These are phyloP conservation scores for Chalcosyrphus nemorum DNA, from an alignment of 2,888 invertebrate genomes.

Conservation along the genomic window DNA sequence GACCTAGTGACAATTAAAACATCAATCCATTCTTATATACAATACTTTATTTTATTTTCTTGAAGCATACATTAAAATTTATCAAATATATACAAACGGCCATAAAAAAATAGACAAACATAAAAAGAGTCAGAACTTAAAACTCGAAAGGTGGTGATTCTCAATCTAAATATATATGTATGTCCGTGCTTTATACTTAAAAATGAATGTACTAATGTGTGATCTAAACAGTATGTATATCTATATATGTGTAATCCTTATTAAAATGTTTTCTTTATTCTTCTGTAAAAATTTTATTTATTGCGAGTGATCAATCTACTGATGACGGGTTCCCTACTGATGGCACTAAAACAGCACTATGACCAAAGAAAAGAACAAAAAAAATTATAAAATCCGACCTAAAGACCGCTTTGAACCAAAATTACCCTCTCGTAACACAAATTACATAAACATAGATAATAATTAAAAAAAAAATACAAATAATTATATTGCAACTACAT, in stretches of 20 bases:
- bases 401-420: neutral
- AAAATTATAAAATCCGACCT: neutral
- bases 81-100: slow-evolving; percentile 64
- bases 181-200: slow-evolving; percentile 55
- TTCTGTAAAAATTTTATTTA: slow-evolving; percentile 11
- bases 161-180: slow-evolving; percentile 21
- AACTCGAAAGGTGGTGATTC: slow-evolving; percentile 39
- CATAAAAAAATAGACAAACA: slow-evolving; percentile 57
- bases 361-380: slow-evolving; percentile 7
- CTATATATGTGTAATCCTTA: too few relatives aligned
- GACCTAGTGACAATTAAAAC: neutral
- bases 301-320: slow-evolving; percentile 31
- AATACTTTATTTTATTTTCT: slow-evolving; percentile 66
- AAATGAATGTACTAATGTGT: slow-evolving; percentile 30
- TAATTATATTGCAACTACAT: slow-evolving; percentile 65
- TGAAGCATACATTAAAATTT: slow-evolving; percentile 69
- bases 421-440: slow-evolving; percentile 32
- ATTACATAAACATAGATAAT: slow-evolving; percentile 16
- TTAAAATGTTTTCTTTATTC: neutral
- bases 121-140: slow-evolving; percentile 31
- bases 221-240: neutral
- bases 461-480: slow-evolving; percentile 22
- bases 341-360: slow-evolving; percentile 63
- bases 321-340: slow-evolving; percentile 43
- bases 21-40: slow-evolving; percentile 38